Evolutionary conservation across 2,888 invertebrate genomes (phyloP).

Genomic region (Leucoptera coffeella): DNA sequence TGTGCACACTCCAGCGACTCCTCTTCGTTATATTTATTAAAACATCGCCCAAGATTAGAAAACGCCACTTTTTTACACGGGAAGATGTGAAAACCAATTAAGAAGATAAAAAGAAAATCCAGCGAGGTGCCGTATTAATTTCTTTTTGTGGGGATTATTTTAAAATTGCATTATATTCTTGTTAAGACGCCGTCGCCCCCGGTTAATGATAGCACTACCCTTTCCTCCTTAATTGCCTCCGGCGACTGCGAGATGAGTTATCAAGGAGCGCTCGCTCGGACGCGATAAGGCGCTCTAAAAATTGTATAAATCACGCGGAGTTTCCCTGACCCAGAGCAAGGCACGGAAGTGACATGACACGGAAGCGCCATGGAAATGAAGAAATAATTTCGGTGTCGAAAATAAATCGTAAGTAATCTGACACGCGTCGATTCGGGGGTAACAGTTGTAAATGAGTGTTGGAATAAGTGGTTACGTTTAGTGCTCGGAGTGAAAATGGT

Average conservation of each 20-base stretch:
- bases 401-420: conserved; percentile 33
- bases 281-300: no score
- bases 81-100: conserved; percentile 56
- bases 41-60: conserved; percentile 53
- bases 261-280: no score
- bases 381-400: conserved; percentile 37
- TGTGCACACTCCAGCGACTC: conserved; percentile 12
- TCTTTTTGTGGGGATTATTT: conserved; percentile 53
- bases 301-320: background rate
- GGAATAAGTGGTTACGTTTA: conserved; percentile 46
- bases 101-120: conserved; percentile 53
- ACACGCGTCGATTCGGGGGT: conserved; percentile 44
- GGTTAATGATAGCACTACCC: conserved; percentile 50
- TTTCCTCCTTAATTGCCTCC: conserved; percentile 48
- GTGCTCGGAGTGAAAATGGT: conserved; percentile 14
- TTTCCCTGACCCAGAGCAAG: no score
- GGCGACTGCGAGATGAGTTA: conserved; percentile 52
- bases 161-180: conserved; percentile 55
- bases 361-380: conserved; percentile 22
- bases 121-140: conserved; percentile 52
- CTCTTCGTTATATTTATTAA: conserved; percentile 55
- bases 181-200: conserved; percentile 43
- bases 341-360: no score
- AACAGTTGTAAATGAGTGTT: conserved; percentile 40
- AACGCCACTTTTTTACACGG: conserved; percentile 52